Evolutionary conservation across 2,113 vertebrate genomes (phyloP), one percentile per base, ranked within the genome.

Genomic region (Psilopogon haemacephalus): DNA sequence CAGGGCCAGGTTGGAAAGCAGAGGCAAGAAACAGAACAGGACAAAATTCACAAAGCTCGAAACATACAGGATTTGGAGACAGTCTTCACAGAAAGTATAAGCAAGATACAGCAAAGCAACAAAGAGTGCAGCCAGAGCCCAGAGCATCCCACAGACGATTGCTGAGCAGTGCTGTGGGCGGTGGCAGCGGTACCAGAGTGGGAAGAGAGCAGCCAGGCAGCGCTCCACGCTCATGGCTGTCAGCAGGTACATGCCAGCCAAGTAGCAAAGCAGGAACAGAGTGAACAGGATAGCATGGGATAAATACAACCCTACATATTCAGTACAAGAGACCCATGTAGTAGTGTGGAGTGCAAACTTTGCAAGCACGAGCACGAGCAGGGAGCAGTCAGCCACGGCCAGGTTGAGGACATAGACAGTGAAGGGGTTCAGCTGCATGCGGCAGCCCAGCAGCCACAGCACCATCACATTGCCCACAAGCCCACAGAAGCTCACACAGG

Each of bases 321-420:
- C n/a, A n/a, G n/a, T n/a, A n/a, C n/a, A n/a, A n/a, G n/a, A n/a
- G n/a, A n/a, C n/a, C n/a, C n/a, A n/a, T n/a, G n/a, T n/a, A n/a
- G n/a, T n/a, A n/a, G n/a, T n/a, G n/a, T n/a, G n/a, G n/a, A n/a
- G n/a, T n/a, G n/a, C n/a, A n/a, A n/a, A n/a, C n/a, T n/a, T n/a
- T n/a, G n/a, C n/a, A n/a, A n/a, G n/a, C n/a, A n/a, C n/a, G n/a
- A n/a, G n/a, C 30, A 58, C 32, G 11, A 58, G 67, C 0, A 2
- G 4, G 1, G 32, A 56, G 4, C 62, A 65, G n/a, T 96, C 96
- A 6, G 97, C 85, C 13, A 90, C 17, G 26, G 97, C 95, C 90
- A 97, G 73, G 85, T 96, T 97, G 60, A 97, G 85, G 71, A 97
- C 78, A 27, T 96, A 96, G 63, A 90, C 8, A 6, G 95, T 95